Conservation (phyloP, 2,797 vertebrate genomes). For the Lindbergichthys nudifrons region DNA sequence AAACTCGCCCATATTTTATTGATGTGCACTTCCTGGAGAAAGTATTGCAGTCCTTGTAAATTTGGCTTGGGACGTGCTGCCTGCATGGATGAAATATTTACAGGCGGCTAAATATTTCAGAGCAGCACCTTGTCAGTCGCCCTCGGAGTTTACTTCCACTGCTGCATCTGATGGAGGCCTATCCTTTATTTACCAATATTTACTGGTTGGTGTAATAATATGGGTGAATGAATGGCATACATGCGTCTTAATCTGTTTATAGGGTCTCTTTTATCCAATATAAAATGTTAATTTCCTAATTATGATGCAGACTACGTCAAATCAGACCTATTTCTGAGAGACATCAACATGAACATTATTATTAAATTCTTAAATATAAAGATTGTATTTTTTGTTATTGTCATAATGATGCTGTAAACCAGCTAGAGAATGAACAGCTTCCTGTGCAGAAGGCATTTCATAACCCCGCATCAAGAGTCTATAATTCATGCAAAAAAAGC, state of each 20-base stretch:
- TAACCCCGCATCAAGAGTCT: conserved; percentile 86
- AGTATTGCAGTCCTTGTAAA: conserved; percentile 61
- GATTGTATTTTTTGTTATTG: background rate
- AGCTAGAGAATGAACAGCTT: conserved; percentile 86
- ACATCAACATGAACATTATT: background rate
- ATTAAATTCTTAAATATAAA: conserved; percentile 22
- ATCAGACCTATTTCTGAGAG: background rate
- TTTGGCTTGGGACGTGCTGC: conserved; percentile 61
- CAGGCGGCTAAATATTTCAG: conserved; percentile 78
- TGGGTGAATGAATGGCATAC: conserved; percentile 45
- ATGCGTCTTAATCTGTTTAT: conserved; percentile 38
- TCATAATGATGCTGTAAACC: conserved; percentile 32
- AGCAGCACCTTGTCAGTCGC: conserved; percentile 70
- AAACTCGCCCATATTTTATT: conserved; percentile 72
- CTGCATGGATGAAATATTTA: conserved; percentile 79
- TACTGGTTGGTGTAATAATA: conserved; percentile 52
- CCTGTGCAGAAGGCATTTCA: conserved; percentile 86
- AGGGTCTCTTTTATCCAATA: conserved; percentile 2
- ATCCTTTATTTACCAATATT: conserved; percentile 75
- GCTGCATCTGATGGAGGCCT: conserved; percentile 43
- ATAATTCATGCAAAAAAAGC: conserved; percentile 92
- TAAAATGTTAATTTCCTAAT: conserved; percentile 1
- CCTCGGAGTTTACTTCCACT: conserved; percentile 52
- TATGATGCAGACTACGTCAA: conserved; percentile 8
- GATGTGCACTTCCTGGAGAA: conserved; percentile 59